These are phyloP conservation scores for Cecidostiba fungosa DNA, from an alignment of 2,888 invertebrate genomes.

Conservation along the genomic window DNA sequence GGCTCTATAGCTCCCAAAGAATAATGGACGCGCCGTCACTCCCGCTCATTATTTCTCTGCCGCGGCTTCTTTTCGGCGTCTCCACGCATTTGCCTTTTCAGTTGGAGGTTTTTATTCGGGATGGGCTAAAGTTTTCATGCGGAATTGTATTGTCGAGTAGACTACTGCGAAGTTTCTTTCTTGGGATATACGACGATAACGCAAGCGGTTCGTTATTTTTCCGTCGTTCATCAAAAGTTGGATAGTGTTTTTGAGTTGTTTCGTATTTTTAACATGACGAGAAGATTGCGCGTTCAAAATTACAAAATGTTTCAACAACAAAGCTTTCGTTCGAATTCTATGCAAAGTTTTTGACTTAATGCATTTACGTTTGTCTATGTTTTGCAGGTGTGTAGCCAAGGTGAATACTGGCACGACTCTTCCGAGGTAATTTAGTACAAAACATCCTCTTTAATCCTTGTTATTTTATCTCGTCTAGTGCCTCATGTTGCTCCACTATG, in stretches of 20 bases:
- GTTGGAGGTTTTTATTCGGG: neutral
- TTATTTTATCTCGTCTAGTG: neutral
- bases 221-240: neutral
- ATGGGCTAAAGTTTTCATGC: neutral
- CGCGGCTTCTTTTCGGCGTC: neutral
- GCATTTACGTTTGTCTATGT: no score
- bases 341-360: no score
- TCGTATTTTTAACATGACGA: neutral
- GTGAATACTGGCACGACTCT: neutral
- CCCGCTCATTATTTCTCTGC: neutral
- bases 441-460: neutral
- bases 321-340: no score
- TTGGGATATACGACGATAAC: neutral
- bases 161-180: neutral
- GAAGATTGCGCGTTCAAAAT: no score
- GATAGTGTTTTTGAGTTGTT: neutral
- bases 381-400: neutral
- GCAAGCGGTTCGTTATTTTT: neutral
- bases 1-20: neutral
- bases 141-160: neutral
- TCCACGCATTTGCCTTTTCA: neutral
- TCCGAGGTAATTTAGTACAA: neutral
- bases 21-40: neutral
- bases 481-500: neutral
- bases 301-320: no score